Percentiles rank a stretch among this genome's conserved stretches.
Conservation (phyloP, 2,888 invertebrate genomes). For the Athalia circularis region DNA sequence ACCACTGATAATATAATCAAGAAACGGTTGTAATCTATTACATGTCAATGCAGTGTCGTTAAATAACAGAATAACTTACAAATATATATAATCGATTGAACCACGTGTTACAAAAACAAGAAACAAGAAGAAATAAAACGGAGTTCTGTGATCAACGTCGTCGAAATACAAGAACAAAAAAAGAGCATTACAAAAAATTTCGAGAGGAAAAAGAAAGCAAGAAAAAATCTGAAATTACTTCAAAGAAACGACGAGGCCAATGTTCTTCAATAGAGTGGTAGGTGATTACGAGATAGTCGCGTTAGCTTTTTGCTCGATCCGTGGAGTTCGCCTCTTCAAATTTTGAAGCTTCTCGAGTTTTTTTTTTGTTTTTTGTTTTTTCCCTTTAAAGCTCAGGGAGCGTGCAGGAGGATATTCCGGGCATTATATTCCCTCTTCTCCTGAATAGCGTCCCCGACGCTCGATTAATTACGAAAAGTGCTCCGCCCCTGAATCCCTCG, state of each 20-base stretch:
- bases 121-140: not conserved
- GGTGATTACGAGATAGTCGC: not conserved
- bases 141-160: not conserved
- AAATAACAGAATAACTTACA: not conserved
- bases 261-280: conserved; percentile 33
- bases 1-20: not conserved
- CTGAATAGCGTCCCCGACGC: too few species aligned
- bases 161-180: not conserved
- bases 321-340: not conserved
- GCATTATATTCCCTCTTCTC: too few species aligned
- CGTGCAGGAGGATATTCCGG: too few species aligned
- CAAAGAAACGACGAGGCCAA: not conserved
- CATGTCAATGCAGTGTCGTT: not conserved
- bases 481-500: too few species aligned
- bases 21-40: not conserved
- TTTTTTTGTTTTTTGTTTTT: not conserved
- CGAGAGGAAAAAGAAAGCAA: not conserved
- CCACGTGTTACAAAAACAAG: not conserved
- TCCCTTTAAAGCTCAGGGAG: too few species aligned
- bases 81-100: not conserved
- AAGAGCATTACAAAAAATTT: not conserved
- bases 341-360: not conserved
- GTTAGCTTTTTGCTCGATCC: not conserved
- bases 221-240: not conserved
- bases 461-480: too few species aligned